These are phyloP conservation scores for Laothoe populi DNA, from an alignment of 2,888 invertebrate species.

Conservation along the genomic window DNA sequence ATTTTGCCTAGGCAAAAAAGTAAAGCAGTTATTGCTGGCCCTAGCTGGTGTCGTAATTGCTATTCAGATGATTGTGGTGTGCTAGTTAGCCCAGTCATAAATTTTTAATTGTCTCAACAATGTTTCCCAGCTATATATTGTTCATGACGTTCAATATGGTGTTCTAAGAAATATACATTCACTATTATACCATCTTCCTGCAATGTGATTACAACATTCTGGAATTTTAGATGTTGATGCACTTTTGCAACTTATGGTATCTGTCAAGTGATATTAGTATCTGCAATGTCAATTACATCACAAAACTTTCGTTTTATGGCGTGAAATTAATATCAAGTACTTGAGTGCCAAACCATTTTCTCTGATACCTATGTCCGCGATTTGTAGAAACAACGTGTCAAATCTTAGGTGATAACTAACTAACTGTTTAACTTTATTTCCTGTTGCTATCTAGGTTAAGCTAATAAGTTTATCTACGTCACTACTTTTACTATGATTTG, in stretches of 20 bases:
- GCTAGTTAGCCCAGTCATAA: slow-evolving; percentile 15
- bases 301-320: too few species aligned
- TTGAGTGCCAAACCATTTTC: too few species aligned
- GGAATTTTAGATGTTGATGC: too few species aligned
- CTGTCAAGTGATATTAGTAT: too few species aligned
- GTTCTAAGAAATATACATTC: background rate
- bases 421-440: background rate
- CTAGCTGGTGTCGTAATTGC: background rate
- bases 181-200: background rate
- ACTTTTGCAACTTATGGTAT: too few species aligned
- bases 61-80: slow-evolving; percentile 6
- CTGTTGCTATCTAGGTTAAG: background rate
- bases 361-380: too few species aligned
- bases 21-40: background rate
- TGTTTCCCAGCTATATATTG: background rate
- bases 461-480: background rate
- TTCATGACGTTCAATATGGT: slow-evolving; percentile 1
- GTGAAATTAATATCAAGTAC: too few species aligned
- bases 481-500: background rate
- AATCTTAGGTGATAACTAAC: too few species aligned
- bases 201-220: too few species aligned
- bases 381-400: too few species aligned
- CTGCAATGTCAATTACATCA: too few species aligned
- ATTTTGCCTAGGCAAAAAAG: background rate
- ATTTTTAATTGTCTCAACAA: slow-evolving; percentile 22